Base-by-base conservation (phyloP, 2,113 vertebrate genomes). In the Aythya baeri region DNA sequence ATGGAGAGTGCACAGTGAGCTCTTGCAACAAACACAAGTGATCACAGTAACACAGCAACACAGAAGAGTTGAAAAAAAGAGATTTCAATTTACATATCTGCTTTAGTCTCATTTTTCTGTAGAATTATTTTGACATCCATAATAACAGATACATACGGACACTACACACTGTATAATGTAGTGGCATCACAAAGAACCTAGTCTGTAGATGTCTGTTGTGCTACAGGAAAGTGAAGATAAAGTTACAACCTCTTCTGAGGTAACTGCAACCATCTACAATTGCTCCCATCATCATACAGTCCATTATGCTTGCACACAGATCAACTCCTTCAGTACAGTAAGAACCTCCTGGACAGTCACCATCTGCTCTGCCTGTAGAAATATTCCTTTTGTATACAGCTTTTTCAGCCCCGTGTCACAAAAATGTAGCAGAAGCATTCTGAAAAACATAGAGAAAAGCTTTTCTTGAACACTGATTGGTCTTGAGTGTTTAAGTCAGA, bases 331-430 rank as follows among this genome's bases (percentile, higher is more conserved):
- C 44, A 50, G 34, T 43, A 21, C 67, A 82, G 21, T 34, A 74
- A 79, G 44, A 62, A 34, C 67, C 58, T 85, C 74, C 75, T 76
- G 31, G 55, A 32, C 61, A 84, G 50, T 70, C 55, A 83, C 3
- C 44, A 70, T 32, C 50, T 71, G 3, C 27, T 92, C n/a, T 46
- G 17, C 26, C 55, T 88, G 29, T 62, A 66, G 67, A 96, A 88
- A 81, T 25, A 77, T 6, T 83, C 18, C 20, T 75, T 70, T 41
- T 66, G 20, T 57, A 66, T 85, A 34, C 27, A 86, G 31, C 6
- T 67, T 94, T 95, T 76, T 82, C 52, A 79, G 34, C 14, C 34
- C 22, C 38, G 46, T 63, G 75, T 72, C 52, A 72, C 38, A 82
- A 68, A 34, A 82, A 52, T 52, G 75, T 22, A 74, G 63, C 26